These are phyloP conservation scores for Phymatocera aterrima DNA, from an alignment of 2,888 invertebrate species.

Conservation along the genomic window DNA sequence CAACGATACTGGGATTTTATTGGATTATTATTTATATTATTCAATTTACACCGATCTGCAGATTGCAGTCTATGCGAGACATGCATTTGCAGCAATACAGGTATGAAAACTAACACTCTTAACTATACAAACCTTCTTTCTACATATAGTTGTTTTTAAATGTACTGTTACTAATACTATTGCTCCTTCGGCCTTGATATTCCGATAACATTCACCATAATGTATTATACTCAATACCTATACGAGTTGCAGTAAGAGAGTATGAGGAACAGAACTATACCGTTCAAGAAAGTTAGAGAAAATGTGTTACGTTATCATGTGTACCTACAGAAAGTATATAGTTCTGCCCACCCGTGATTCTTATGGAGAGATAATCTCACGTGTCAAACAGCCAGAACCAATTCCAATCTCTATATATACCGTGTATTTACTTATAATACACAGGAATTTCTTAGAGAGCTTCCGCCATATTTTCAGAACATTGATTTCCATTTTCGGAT, in stretches of 20 bases:
- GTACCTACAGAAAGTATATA: neutral
- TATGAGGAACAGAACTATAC: neutral
- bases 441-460: neutral
- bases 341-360: neutral
- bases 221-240: no score
- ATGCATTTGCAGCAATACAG: constrained; percentile 58
- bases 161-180: neutral
- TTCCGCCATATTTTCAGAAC: no score
- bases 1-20: constrained; percentile 12
- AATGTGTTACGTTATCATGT: no score
- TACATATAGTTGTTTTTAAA: no score
- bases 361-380: neutral
- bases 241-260: no score
- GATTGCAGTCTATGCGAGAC: constrained; percentile 59
- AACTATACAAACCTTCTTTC: neutral
- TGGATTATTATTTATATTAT: constrained; percentile 11
- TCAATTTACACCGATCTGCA: constrained; percentile 4
- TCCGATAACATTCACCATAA: neutral
- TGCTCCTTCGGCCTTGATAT: neutral
- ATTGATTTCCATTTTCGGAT: no score
- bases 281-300: neutral
- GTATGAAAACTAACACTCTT: constrained; percentile 53
- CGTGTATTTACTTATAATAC: neutral
- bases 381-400: neutral
- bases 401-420: neutral